These are phyloP conservation scores for Apodemus agrarius DNA, from an alignment of 2,797 vertebrate genomes.

Conservation along the genomic window DNA sequence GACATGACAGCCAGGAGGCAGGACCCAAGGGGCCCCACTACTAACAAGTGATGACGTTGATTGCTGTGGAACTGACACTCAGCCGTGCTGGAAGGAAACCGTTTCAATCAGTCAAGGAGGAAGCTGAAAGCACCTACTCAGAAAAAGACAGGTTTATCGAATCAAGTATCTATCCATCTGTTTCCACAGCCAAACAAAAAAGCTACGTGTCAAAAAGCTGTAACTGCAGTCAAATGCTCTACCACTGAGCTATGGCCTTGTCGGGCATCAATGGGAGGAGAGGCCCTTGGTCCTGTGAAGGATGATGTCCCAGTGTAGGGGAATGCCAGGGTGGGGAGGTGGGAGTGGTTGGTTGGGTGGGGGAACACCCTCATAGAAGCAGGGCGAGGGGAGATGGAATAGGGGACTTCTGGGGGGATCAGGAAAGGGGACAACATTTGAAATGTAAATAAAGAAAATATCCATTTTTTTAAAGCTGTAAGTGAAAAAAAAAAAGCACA, in stretches of 20 bases:
- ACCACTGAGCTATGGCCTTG: constrained; percentile 73
- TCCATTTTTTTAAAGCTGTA: neutral
- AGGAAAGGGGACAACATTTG: too few species aligned
- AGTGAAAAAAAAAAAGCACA: neutral
- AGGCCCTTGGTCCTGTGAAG: too few species aligned
- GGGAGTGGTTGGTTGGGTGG: too few species aligned
- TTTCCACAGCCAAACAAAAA: constrained; percentile 57
- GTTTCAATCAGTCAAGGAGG: neutral
- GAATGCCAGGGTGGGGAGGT: too few species aligned
- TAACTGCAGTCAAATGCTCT: constrained; percentile 82
- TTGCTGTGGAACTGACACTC: constrained; percentile 24
- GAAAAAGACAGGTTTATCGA: neutral
- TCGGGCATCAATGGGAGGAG: too few species aligned
- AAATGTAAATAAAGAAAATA: too few species aligned
- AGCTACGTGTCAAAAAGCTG: neutral
- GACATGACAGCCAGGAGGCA: neutral
- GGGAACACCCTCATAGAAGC: too few species aligned
- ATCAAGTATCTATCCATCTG: neutral
- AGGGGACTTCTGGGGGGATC: too few species aligned
- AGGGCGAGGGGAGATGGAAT: too few species aligned
- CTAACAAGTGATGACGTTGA: neutral
- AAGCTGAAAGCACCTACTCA: neutral
- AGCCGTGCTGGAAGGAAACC: neutral
- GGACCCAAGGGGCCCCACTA: neutral
- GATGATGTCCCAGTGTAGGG: too few species aligned